Conservation (phyloP, 2,113 vertebrate species). For the Hepsetus odoe region DNA sequence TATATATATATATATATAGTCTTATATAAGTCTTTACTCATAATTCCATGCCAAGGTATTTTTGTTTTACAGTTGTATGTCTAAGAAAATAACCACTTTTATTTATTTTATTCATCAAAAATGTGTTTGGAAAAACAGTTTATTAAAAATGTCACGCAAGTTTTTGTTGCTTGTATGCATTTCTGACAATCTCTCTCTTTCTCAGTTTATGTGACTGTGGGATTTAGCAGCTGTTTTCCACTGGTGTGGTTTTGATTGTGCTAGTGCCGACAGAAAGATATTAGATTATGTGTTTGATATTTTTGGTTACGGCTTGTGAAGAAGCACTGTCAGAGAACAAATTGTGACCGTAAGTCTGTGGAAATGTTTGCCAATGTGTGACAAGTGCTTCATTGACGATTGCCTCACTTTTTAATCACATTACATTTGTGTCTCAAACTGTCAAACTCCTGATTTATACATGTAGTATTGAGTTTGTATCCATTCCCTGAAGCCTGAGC, state of each 20-base stretch:
- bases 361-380: neutral
- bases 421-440: slow-evolving; percentile 13
- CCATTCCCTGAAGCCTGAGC: slow-evolving; percentile 12
- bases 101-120: neutral
- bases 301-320: neutral
- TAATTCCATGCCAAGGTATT: too few species aligned
- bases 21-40: too few species aligned
- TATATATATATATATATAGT: too few species aligned
- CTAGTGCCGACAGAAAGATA: neutral
- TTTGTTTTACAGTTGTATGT: neutral
- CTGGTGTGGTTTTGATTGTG: neutral
- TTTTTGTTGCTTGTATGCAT: neutral
- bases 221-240: slow-evolving; percentile 4
- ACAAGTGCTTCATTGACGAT: slow-evolving; percentile 17
- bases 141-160: neutral
- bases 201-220: neutral
- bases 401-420: slow-evolving; percentile 22
- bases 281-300: neutral
- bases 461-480: slow-evolving; percentile 6
- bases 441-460: slow-evolving; percentile 30
- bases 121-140: neutral
- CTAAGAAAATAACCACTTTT: neutral
- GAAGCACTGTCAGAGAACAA: neutral
- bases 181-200: neutral
- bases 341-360: neutral